Base-by-base conservation (phyloP, 2,797 vertebrate genomes). In the Pelochelys cantorii region DNA sequence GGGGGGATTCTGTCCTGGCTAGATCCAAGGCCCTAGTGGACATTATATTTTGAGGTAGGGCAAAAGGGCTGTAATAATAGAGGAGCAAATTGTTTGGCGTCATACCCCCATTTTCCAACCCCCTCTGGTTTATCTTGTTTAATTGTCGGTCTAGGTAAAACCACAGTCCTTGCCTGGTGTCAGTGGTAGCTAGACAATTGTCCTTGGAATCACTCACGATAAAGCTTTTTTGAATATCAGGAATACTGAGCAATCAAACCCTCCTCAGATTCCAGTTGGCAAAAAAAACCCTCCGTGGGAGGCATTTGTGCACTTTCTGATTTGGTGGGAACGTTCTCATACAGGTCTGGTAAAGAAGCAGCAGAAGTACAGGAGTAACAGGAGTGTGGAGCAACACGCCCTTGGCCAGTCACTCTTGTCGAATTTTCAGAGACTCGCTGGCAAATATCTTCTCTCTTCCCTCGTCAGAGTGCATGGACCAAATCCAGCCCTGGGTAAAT, bases 11-110 rank as follows among this genome's bases (percentile, higher is more conserved):
- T 42, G 89, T n/a, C 62, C 55, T 74, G 37, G 65, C 79, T 59
- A 3, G 4, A 13, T 42, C 83, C 13, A 42, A 15, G 25, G 77
- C 34, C 52, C 77, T 0, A 0, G 6, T 1, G n/a, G 2, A 48
- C 31, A 18, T 0, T 56, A 56, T 15, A 62, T 31, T 20, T 2
- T 25, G 65, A 13, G 4, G 84, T 10, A 5, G 7, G 3, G 13
- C 27, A 17, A 20, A 48, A 37, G 22, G 0, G 5, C 53, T 14
- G 15, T 29, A 54, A 57, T 8, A 5, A 13, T 0, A 10, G 29
- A 29, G 22, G 22, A 34, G 57, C 23, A 56, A 54, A 77, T 42
- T 15, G 1, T 1, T 25, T 57, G 13, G 12, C 27, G 15, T 62
- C 27, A 62, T 29, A 31, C 59, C 13, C 11, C 27, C 3, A 15